A percentile compares a stretch with the other conserved stretches of the same genome.
Evolutionary conservation across 2,113 vertebrate genomes (phyloP).

Genomic region (Cyphomyrus plagiostoma): DNA sequence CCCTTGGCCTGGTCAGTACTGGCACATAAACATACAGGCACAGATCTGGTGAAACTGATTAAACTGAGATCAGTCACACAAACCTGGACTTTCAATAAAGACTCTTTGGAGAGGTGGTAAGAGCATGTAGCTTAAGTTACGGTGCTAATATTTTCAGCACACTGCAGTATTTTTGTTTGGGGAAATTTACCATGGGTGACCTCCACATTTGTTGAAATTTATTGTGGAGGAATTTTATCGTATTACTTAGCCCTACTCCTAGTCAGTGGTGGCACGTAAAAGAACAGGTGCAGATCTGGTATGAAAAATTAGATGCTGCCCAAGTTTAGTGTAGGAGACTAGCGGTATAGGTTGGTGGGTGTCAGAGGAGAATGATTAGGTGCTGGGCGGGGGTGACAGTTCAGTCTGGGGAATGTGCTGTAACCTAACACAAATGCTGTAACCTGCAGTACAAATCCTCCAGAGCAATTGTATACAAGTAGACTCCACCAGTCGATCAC

Average conservation of each 20-base stretch:
- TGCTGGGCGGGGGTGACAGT: neutral
- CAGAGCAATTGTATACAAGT: conserved; percentile 14
- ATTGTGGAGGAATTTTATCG: neutral
- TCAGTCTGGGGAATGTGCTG: neutral
- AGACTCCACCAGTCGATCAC: conserved; percentile 21
- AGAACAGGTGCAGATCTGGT: no score
- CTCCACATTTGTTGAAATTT: no score
- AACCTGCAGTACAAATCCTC: conserved; percentile 45
- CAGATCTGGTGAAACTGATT: neutral
- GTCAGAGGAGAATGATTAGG: neutral
- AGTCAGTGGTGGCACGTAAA: no score
- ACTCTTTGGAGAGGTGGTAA: neutral
- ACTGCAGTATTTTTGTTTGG: neutral
- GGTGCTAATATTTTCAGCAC: neutral
- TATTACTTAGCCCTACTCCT: neutral
- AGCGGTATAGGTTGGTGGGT: neutral
- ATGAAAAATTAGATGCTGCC: neutral
- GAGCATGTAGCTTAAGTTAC: neutral
- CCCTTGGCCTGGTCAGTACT: neutral
- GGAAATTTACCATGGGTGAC: neutral
- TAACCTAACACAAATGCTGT: neutral
- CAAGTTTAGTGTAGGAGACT: neutral
- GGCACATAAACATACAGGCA: neutral
- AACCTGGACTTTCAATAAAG: neutral
- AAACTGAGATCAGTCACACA: neutral